Evolutionary conservation across 2,113 vertebrate species (phyloP), one percentile per base, ranked within the genome.

Genomic region (Aptenodytes patagonicus): DNA sequence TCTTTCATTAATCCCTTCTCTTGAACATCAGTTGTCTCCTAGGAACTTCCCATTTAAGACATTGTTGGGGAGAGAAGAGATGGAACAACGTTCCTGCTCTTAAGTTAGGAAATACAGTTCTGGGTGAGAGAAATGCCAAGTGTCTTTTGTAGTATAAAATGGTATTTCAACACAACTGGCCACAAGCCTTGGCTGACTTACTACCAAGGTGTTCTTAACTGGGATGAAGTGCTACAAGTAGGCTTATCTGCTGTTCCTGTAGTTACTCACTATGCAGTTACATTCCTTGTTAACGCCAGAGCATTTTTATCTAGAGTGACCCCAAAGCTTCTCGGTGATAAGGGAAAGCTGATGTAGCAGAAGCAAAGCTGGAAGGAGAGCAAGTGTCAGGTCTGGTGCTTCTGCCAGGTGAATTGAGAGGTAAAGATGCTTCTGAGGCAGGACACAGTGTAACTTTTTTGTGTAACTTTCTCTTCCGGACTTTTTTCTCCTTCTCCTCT

Each of bases 171-270:
- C n/a, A 32, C 8, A 73, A 25, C 25, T 68, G 12, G 11, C 25
- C 3, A 4, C 10, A 46, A 58, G 61, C 38, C 25, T 49, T 19
- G 52, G 13, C 22, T 73, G 52, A 61, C 54, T 72, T 69, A 38
- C 10, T 72, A 52, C 31, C 17, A 44, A 26, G 19, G 20, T 83
- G 16, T 77, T 87, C 58, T 76, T 81, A 77, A 49, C 10, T 0
- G 2, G 17, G 29, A 21, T 0, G 0, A 89, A 81, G 28, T 12
- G 4, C 42, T 84, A 2, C 8, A 29, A 64, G 31, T 25, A 81
- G 21, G 29, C 38, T 29, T 38, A 5, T 19, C 24, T 66, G 46
- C 36, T 81, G 6, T 22, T 78, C 20, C 42, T 84, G 36, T 44
- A 66, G 55, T 28, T 83, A 17, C 7, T 17, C 7, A 3, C 36